A percentile compares a stretch with the other conserved stretches of the same genome.
These are phyloP conservation scores for Spea hammondii DNA, from an alignment of 2,797 vertebrate species.

Conservation along the genomic window DNA sequence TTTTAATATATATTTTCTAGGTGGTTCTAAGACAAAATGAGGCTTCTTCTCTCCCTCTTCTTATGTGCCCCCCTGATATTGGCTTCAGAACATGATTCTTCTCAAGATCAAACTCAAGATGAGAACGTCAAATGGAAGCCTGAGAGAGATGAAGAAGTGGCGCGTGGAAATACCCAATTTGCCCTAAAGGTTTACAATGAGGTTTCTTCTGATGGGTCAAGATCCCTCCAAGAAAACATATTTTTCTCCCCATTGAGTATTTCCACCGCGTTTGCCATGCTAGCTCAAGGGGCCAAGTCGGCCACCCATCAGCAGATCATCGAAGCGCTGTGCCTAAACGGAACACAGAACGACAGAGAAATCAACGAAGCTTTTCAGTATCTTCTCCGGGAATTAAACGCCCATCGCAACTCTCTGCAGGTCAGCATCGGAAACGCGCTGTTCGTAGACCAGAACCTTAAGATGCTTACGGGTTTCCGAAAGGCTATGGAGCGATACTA, in stretches of 20 bases:
- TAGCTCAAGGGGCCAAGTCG: conserved; percentile 73
- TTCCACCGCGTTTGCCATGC: conserved; percentile 71
- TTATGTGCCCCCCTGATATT: background rate
- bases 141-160: background rate
- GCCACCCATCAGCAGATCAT: conserved; percentile 73
- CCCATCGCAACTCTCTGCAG: background rate
- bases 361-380: background rate
- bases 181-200: background rate
- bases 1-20: background rate
- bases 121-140: background rate
- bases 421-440: background rate
- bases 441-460: background rate
- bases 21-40: conserved; percentile 7
- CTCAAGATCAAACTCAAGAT: background rate
- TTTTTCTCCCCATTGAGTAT: conserved; percentile 84
- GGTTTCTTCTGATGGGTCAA: background rate
- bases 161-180: background rate
- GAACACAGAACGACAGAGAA: conserved; percentile 39
- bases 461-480: background rate
- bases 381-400: background rate
- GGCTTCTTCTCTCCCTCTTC: background rate
- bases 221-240: conserved; percentile 73
- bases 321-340: conserved; percentile 69
- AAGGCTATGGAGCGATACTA: background rate
- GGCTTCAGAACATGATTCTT: too few relatives aligned